Evolutionary conservation across 1,140 invertebrate species (phyloP).

Genomic region (Pogonus chalceus): DNA sequence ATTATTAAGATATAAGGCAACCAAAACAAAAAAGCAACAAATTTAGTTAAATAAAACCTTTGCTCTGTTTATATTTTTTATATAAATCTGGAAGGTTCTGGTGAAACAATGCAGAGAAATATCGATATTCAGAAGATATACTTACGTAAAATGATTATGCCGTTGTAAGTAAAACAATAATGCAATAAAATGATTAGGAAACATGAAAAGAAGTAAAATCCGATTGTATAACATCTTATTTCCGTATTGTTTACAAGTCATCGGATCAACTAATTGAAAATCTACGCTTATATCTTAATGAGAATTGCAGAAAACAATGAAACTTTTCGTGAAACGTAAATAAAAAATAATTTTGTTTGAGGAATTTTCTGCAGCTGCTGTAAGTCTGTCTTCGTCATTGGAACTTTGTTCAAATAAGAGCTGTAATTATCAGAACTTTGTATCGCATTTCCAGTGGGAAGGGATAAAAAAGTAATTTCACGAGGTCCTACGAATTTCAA

Average conservation of each 20-base stretch:
- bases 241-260: background rate
- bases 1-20: no score
- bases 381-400: background rate
- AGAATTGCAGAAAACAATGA: background rate
- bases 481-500: background rate
- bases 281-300: background rate
- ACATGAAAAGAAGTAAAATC: no score
- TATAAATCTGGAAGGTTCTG: no score
- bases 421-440: background rate
- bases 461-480: conserved; percentile 6
- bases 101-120: no score
- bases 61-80: no score
- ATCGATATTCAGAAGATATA: no score
- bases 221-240: no score
- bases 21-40: no score
- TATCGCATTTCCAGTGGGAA: background rate
- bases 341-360: conserved; percentile 3
- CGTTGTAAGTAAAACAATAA: no score
- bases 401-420: conserved; percentile 3
- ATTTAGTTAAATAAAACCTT: no score
- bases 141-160: no score
- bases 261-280: conserved; percentile 2
- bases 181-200: no score
- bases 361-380: background rate
- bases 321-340: background rate